Base-by-base conservation (phyloP, 2,113 vertebrate species). In the Bombycilla garrulus region DNA sequence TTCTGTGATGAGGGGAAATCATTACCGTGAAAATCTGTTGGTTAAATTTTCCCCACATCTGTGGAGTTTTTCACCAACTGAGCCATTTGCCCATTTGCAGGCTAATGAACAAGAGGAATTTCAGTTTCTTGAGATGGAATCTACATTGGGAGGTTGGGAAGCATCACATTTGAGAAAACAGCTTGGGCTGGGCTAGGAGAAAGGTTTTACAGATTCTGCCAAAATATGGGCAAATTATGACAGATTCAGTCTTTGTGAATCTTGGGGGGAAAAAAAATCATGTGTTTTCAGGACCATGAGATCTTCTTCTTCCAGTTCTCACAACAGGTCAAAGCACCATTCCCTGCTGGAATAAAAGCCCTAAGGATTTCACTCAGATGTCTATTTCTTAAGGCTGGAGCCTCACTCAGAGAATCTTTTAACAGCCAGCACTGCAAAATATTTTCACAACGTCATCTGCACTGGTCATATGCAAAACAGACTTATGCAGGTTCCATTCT, bases 1-100 rank as follows among this genome's bases (percentile, higher is more conserved):
- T 88, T 70, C 60, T 2, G 0, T 58, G 94, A 97, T 65, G 90
- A 96, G 66, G 69, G n/a, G 72, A 93, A 95, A 96, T 90, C 50
- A 83, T 94, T 60, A 74, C 67, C 0, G 1, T 72, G 90, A 73
- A 5, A 57, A 84, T 96, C 74, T 94, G 71, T 83, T 96, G 88
- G 70, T 81, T 97, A 95, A 93, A 89, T 97, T 92, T 81, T 88
- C 57, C 45, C 66, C 61, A 78, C 96, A 96, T 97, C 96, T 96
- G 95, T 44, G 28, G 53, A 84, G 45, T 58, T 44, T 87, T 90
- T 86, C 35, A 61, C 50, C 36, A 65, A 48, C 21, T 54, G 24
- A 35, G 19, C 10, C 28, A 31, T 86, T 94, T 77, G n/a, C 42
- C 87, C 44, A 67, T 93, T 95, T 79, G 5, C 74, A 85, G 54